These are phyloP conservation scores for Pollenia labialis DNA, from an alignment of 2,888 invertebrate genomes.

Conservation along the genomic window DNA sequence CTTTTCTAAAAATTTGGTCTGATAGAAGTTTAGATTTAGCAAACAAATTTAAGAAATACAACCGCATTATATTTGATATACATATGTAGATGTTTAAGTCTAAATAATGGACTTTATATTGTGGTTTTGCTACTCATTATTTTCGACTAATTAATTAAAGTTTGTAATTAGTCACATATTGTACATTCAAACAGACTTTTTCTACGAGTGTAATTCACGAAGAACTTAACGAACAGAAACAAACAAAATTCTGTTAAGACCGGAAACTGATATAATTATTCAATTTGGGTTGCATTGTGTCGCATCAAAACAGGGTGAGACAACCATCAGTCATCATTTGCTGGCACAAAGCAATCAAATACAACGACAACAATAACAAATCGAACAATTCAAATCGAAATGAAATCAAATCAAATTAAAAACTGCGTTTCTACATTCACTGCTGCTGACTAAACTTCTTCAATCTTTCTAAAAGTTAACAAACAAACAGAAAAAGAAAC, in stretches of 20 bases:
- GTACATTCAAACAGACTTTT: constrained; percentile 3
- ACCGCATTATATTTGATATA: too few relatives aligned
- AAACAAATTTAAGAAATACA: not conserved
- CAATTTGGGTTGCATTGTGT: constrained; percentile 71
- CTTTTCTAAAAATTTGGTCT: too few relatives aligned
- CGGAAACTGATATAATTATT: constrained; percentile 72
- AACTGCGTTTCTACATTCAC: constrained; percentile 27
- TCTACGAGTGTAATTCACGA: constrained; percentile 55
- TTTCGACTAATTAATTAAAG: too few relatives aligned
- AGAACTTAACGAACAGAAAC: constrained; percentile 25
- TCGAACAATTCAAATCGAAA: constrained; percentile 55
- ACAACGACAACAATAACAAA: constrained; percentile 14
- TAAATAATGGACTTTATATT: too few relatives aligned
- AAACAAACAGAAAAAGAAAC: not conserved
- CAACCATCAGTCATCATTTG: constrained; percentile 69
- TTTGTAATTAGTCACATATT: constrained; percentile 3
- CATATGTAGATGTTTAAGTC: too few relatives aligned
- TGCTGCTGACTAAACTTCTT: constrained; percentile 30
- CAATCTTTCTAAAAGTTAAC: not conserved
- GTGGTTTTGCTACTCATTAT: too few relatives aligned
- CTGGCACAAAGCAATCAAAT: constrained; percentile 43
- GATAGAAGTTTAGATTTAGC: too few relatives aligned
- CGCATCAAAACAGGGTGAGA: constrained; percentile 70
- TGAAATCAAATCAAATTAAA: constrained; percentile 53
- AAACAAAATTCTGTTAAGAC: constrained; percentile 44